Evolutionary conservation across 2,797 vertebrate genomes (phyloP).

Genomic region (Nasua narica): DNA sequence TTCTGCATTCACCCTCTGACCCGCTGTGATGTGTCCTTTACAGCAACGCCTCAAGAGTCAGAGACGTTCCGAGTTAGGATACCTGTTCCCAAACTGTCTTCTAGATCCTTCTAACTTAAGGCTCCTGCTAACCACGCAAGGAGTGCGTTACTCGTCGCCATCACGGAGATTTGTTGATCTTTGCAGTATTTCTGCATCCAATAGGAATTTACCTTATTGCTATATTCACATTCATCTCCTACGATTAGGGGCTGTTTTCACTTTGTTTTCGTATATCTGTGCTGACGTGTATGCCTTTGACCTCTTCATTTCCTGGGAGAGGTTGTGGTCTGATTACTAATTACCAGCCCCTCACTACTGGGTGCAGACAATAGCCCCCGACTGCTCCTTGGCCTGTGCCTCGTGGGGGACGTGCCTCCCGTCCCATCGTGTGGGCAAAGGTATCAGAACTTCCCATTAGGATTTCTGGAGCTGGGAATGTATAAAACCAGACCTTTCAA

Average conservation of each 20-base stretch:
- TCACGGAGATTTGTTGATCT: fast-evolving
- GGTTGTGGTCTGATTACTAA: no score
- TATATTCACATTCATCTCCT: fast-evolving
- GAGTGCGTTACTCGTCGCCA: no score
- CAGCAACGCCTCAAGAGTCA: not conserved
- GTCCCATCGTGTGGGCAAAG: fast-evolving
- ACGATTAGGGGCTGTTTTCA: fast-evolving
- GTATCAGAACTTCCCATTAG: fast-evolving
- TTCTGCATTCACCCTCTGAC: fast-evolving
- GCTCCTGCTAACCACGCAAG: not conserved
- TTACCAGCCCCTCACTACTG: not conserved
- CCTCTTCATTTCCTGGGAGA: no score
- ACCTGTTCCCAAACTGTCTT: not conserved
- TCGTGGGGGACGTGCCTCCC: no score
- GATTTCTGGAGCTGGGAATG: not conserved
- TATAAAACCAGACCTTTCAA: not conserved
- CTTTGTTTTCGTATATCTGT: no score
- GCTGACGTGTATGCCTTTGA: fast-evolving
- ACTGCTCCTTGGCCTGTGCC: fast-evolving
- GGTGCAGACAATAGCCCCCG: fast-evolving
- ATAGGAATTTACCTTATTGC: not conserved
- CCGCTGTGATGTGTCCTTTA: not conserved
- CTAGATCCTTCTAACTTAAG: not conserved
- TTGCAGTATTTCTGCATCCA: not conserved
- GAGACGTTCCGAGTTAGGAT: not conserved